These are phyloP conservation scores for Pangasianodon hypophthalmus DNA, from an alignment of 2,113 vertebrate species.

Conservation along the genomic window DNA sequence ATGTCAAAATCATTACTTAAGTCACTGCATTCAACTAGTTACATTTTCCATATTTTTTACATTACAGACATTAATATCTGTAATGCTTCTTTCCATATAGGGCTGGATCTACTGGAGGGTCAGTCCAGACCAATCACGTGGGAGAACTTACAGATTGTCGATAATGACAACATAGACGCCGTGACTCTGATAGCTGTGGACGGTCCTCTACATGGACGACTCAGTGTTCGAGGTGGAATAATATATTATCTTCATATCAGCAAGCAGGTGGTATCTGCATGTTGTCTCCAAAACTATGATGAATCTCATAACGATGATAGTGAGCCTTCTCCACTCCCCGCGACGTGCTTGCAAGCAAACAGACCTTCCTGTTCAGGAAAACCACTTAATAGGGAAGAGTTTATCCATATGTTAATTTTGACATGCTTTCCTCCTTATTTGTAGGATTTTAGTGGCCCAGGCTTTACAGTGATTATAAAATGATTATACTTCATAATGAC, in stretches of 20 bases:
- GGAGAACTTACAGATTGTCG: conserved; percentile 74
- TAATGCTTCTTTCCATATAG: conserved; percentile 50
- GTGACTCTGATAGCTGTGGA: conserved; percentile 72
- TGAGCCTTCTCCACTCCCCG: neutral
- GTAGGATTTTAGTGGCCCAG: neutral
- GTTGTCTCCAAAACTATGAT: neutral
- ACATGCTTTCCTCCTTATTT: neutral
- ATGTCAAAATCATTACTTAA: neutral
- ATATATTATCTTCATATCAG: neutral
- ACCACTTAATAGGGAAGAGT: neutral
- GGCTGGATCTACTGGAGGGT: conserved; percentile 74
- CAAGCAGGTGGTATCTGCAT: neutral
- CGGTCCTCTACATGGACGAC: conserved; percentile 64
- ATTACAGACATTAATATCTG: neutral
- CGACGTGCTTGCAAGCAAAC: neutral
- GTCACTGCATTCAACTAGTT: neutral
- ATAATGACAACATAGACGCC: conserved; percentile 65
- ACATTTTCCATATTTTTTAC: conserved; percentile 2
- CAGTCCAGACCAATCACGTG: conserved; percentile 65
- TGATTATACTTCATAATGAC: neutral
- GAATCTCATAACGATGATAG: neutral
- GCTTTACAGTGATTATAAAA: neutral
- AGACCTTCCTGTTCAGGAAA: neutral
- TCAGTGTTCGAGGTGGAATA: conserved; percentile 63
- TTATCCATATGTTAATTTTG: neutral